Percentiles rank a stretch among this genome's conserved stretches.
Evolutionary conservation across 2,888 invertebrate genomes (phyloP).

Genomic region (Chydorus sphaericus): DNA sequence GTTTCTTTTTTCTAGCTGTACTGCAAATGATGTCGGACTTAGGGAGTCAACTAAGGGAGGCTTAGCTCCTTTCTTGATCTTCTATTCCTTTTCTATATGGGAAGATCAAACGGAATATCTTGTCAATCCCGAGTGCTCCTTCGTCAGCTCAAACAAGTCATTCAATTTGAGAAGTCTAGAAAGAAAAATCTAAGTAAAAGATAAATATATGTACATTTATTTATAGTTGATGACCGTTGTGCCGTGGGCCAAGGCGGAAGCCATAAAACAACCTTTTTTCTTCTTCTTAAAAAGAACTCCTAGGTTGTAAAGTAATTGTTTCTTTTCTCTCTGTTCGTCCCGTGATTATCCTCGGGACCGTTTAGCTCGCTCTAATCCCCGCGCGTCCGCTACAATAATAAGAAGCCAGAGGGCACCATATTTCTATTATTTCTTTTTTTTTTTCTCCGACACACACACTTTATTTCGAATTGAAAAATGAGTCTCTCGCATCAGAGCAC

Average conservation of each 20-base stretch:
- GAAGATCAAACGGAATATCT: neutral
- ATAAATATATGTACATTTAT: neutral
- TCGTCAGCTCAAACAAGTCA: neutral
- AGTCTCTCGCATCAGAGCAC: neutral
- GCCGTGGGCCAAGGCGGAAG: neutral
- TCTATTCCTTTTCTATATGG: neutral
- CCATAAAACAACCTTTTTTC: neutral
- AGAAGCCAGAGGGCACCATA: too few relatives aligned
- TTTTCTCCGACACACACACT: too few relatives aligned
- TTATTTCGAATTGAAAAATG: too few relatives aligned
- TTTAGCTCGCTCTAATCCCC: too few relatives aligned
- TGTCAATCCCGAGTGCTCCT: neutral
- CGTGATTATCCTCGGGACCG: constrained; percentile 5
- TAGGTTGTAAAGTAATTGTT: constrained; percentile 5
- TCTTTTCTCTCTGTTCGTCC: neutral
- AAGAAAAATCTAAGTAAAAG: neutral
- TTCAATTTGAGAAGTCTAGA: neutral
- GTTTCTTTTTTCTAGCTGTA: too few relatives aligned
- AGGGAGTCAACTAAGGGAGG: neutral
- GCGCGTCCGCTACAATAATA: too few relatives aligned
- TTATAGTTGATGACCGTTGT: too few relatives aligned
- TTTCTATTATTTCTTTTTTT: too few relatives aligned
- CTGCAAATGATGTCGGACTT: too few relatives aligned
- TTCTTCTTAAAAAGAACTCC: too few relatives aligned
- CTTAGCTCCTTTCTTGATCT: neutral